Percentiles rank a stretch among this genome's conserved stretches.
Evolutionary conservation across 1,140 invertebrate species (phyloP).

Genomic region (Armadillidium nasatum): DNA sequence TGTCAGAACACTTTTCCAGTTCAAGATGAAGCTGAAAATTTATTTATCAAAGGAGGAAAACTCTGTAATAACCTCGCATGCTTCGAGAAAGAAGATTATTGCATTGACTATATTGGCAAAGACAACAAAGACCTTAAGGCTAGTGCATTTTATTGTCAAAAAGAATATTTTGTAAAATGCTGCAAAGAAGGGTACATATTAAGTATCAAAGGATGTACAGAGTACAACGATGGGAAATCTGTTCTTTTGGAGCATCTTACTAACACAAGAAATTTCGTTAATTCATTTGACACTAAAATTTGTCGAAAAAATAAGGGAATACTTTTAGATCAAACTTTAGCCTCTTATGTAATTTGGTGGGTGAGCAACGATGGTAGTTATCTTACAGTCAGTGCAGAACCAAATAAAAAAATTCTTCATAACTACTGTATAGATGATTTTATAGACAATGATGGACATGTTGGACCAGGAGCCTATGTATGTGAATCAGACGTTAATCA

Average conservation of each 20-base stretch:
- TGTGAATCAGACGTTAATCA: not conserved
- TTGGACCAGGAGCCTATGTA: not conserved
- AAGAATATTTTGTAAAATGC: constrained; percentile 7
- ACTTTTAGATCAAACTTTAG: not conserved
- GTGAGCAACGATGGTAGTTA: not conserved
- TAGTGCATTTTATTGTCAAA: constrained; percentile 2
- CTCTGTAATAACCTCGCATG: not conserved
- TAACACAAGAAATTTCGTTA: not conserved
- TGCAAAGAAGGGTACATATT: not conserved
- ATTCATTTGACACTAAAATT: not conserved
- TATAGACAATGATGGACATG: not conserved
- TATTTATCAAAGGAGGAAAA: not conserved
- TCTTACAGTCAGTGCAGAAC: not conserved
- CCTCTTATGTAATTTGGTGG: not conserved
- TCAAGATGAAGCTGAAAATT: not conserved
- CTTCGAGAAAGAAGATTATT: not conserved
- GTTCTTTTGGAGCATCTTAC: not conserved
- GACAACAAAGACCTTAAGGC: not conserved
- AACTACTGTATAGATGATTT: not conserved
- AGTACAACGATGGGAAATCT: not conserved
- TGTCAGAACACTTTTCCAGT: not conserved
- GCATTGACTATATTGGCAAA: not conserved
- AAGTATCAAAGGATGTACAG: not conserved
- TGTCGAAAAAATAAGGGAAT: not conserved
- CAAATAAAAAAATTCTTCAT: not conserved